phyloP scores from a whole-genome alignment of 2,888 invertebrate genomes.

The Nectonema munidae region DNA sequence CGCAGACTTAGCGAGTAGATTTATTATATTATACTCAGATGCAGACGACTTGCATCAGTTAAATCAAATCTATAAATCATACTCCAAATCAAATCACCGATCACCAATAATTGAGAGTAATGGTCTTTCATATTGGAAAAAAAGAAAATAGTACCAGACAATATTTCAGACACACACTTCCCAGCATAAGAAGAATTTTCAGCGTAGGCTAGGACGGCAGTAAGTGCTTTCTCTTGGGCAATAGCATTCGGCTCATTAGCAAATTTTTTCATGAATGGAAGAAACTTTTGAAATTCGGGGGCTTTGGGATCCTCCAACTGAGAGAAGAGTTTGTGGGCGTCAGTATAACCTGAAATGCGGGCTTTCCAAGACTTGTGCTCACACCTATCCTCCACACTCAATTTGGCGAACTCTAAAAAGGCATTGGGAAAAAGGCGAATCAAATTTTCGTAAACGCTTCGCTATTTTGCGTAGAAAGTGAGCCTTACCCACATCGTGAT shows the following conservation, averaged over 20 bases:
- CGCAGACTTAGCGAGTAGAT: no score
- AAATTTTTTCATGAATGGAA: slow-evolving; percentile 65
- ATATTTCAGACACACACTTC: slow-evolving; percentile 29
- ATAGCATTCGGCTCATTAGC: slow-evolving; percentile 66
- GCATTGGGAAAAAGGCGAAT: no score
- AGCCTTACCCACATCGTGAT: no score
- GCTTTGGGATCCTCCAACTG: slow-evolving; percentile 65
- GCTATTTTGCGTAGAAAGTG: no score
- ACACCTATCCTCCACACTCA: slow-evolving; percentile 46
- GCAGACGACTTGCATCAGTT: no score
- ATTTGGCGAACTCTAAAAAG: slow-evolving; percentile 23
- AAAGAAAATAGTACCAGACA: no score
- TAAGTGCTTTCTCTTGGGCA: slow-evolving; percentile 73
- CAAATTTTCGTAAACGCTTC: no score
- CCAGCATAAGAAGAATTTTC: slow-evolving; percentile 37
- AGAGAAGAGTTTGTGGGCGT: slow-evolving; percentile 51
- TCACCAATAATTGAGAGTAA: no score
- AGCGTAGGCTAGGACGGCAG: slow-evolving; percentile 54
- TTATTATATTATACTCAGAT: no score
- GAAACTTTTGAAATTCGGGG: slow-evolving; percentile 60
- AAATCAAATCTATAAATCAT: no score
- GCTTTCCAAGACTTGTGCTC: slow-evolving; percentile 73
- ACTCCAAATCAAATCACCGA: no score
- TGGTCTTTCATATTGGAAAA: no score
- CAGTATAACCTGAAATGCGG: slow-evolving; percentile 63